These are phyloP conservation scores for Antheraea yamamai DNA, from an alignment of 2,888 invertebrate genomes.

Conservation along the genomic window DNA sequence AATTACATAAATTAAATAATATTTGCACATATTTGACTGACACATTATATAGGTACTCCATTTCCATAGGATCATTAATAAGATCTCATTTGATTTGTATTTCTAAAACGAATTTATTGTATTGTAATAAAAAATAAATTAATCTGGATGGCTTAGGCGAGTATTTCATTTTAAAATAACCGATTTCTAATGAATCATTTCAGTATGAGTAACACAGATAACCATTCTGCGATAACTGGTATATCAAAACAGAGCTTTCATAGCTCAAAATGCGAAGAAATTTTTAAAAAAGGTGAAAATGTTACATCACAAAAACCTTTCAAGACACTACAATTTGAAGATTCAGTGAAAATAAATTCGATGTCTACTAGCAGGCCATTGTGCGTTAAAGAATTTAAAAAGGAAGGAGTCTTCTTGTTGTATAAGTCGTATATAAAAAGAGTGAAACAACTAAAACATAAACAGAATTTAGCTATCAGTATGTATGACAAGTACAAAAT, in stretches of 20 bases:
- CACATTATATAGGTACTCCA: not conserved
- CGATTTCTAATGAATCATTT: not conserved
- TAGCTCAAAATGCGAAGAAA: slow-evolving; percentile 26
- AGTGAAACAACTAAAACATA: slow-evolving; percentile 45
- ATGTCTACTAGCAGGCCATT: slow-evolving; percentile 45
- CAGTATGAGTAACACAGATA: slow-evolving; percentile 41
- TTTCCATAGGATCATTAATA: not conserved
- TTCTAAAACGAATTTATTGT: not conserved
- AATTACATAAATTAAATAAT: not conserved
- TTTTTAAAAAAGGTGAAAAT: slow-evolving; percentile 31
- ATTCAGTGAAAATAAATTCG: slow-evolving; percentile 28
- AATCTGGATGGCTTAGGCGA: slow-evolving; percentile 44
- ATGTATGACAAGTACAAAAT: slow-evolving; percentile 57
- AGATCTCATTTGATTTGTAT: not conserved
- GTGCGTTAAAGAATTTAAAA: slow-evolving; percentile 40
- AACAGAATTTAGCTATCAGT: slow-evolving; percentile 41
- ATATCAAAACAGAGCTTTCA: slow-evolving; percentile 43
- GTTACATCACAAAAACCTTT: slow-evolving; percentile 27
- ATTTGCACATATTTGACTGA: too few relatives aligned
- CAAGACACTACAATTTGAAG: slow-evolving; percentile 23
- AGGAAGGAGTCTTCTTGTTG: slow-evolving; percentile 51
- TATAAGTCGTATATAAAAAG: slow-evolving; percentile 53
- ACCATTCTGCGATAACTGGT: slow-evolving; percentile 42
- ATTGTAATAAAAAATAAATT: not conserved
- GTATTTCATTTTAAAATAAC: not conserved